Evolutionary conservation across 2,888 invertebrate genomes (phyloP).

Genomic region (Pyrocoelia pectoralis): DNA sequence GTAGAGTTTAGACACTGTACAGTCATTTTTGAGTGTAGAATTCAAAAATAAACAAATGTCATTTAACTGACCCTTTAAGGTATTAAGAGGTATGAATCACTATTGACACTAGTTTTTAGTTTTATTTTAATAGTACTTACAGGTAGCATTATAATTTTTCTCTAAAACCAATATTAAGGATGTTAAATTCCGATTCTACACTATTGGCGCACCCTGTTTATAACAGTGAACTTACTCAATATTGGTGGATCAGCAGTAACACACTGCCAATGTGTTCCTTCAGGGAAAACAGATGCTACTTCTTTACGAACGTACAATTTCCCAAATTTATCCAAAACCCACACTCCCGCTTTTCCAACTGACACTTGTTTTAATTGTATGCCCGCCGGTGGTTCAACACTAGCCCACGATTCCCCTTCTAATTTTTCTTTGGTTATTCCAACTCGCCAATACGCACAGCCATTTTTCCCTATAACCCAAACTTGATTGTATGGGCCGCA

Average conservation of each 20-base stretch:
- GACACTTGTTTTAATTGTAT: conserved; percentile 78
- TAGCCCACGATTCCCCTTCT: conserved; percentile 75
- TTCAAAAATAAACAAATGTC: too few relatives aligned
- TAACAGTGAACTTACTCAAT: conserved; percentile 58
- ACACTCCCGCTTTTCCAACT: conserved; percentile 75
- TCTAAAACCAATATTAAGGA: too few relatives aligned
- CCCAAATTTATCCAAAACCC: conserved; percentile 81
- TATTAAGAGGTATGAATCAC: too few relatives aligned
- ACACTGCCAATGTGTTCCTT: conserved; percentile 87
- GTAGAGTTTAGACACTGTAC: too few relatives aligned
- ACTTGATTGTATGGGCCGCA: conserved; percentile 73
- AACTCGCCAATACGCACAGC: conserved; percentile 82
- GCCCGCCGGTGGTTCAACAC: conserved; percentile 75
- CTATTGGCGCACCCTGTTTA: too few relatives aligned
- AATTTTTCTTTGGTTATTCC: conserved; percentile 76
- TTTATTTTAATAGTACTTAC: too few relatives aligned
- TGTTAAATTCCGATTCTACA: too few relatives aligned
- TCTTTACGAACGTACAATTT: conserved; percentile 80
- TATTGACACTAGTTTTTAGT: too few relatives aligned
- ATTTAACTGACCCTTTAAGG: too few relatives aligned
- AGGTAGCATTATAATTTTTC: too few relatives aligned
- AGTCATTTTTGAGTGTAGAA: too few relatives aligned
- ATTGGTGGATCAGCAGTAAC: conserved; percentile 67
- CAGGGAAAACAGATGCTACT: conserved; percentile 77
- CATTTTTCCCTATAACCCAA: conserved; percentile 89